These are phyloP conservation scores for Trididemnum nubilum DNA, from an alignment of 23 tunicate species.

Conservation along the genomic window DNA sequence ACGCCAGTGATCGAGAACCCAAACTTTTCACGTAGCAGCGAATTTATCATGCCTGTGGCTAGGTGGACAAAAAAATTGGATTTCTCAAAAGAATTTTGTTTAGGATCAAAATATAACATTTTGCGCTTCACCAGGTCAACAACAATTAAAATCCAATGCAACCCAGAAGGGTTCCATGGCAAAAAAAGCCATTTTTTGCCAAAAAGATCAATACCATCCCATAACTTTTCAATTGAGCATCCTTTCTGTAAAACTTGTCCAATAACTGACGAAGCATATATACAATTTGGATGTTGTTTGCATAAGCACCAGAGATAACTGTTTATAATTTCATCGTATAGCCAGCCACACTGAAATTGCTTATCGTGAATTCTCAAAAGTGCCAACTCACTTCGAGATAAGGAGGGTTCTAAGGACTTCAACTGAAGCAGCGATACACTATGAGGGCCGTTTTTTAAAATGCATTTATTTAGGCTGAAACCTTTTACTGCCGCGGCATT, in stretches of 20 bases:
- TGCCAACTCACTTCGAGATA: not conserved
- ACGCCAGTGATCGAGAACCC: not conserved
- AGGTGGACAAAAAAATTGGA: not conserved
- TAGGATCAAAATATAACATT: slow-evolving; percentile 22
- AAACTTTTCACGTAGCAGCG: slow-evolving; percentile 7
- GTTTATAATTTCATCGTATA: slow-evolving; percentile 11
- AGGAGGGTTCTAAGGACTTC: not conserved
- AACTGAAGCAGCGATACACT: not conserved
- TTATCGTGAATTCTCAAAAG: not conserved
- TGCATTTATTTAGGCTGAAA: not conserved
- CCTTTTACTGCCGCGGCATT: not conserved
- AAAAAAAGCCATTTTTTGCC: slow-evolving; percentile 13
- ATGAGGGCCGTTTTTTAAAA: slow-evolving; percentile 13
- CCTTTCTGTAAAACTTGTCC: not conserved
- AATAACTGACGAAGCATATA: not conserved
- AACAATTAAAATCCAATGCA: slow-evolving; percentile 19
- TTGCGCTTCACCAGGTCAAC: slow-evolving; percentile 1
- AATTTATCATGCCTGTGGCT: not conserved
- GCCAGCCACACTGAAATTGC: not conserved
- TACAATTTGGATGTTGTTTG: not conserved
- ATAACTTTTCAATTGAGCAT: not conserved
- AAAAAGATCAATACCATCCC: not conserved
- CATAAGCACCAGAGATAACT: slow-evolving; percentile 15
- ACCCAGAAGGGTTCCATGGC: slow-evolving; percentile 21
- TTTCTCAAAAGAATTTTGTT: not conserved